These are phyloP conservation scores for Melanerpes aurifrons DNA, from an alignment of 2,113 vertebrate species.

Conservation along the genomic window DNA sequence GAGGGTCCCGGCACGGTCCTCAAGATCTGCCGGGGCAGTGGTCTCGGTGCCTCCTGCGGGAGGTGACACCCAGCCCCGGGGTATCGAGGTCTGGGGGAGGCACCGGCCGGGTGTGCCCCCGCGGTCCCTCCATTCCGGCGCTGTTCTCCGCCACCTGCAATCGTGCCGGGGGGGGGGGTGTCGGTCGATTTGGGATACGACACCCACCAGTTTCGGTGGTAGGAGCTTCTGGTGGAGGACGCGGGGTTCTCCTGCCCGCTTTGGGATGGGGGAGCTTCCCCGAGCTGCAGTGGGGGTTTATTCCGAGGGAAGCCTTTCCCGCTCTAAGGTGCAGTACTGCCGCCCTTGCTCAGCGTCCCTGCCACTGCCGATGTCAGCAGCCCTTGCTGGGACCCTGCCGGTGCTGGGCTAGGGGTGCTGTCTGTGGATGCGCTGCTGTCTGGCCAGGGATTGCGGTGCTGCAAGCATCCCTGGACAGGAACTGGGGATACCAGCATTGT, in stretches of 20 bases:
- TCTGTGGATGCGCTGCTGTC: too few species aligned
- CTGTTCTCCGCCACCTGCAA: background rate
- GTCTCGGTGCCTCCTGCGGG: background rate
- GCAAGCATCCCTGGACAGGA: background rate
- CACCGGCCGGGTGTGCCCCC: fast-evolving
- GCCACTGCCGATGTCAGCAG: background rate
- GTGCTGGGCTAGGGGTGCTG: too few species aligned
- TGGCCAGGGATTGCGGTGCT: background rate
- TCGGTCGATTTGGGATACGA: background rate
- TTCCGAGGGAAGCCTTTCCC: background rate
- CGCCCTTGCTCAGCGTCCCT: background rate
- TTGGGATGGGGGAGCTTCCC: too few species aligned
- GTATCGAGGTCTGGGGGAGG: fast-evolving
- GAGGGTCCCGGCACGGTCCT: too few species aligned
- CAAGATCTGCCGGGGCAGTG: background rate
- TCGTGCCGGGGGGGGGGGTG: too few species aligned
- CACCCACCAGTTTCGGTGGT: background rate
- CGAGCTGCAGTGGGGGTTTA: background rate
- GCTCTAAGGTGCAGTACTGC: background rate
- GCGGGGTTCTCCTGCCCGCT: too few species aligned
- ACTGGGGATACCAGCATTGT: fast-evolving
- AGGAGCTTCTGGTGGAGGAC: background rate
- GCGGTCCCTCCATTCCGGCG: background rate
- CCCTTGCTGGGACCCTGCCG: background rate
- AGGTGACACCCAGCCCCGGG: background rate